Conservation (phyloP, 2,888 invertebrate genomes). For the Drosophila cognata region DNA sequence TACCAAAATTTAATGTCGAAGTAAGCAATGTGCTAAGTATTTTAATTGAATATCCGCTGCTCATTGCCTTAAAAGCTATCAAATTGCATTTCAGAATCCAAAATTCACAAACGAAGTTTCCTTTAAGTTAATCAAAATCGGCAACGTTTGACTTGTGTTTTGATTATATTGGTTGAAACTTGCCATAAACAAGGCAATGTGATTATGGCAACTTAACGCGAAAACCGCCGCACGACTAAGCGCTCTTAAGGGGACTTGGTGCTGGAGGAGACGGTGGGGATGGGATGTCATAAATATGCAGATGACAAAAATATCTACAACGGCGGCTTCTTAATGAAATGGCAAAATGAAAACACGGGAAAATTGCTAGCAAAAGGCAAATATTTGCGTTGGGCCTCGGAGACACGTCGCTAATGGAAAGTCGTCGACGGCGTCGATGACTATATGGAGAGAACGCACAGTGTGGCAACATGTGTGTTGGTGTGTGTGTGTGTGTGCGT, state of each 20-base stretch:
- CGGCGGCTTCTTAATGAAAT: conserved; percentile 64
- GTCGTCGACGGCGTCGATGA: conserved; percentile 30
- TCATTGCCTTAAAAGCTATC: conserved; percentile 8
- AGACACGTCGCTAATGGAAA: conserved; percentile 62
- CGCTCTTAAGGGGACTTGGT: conserved; percentile 27
- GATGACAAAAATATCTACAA: conserved; percentile 25
- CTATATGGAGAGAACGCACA: conserved; percentile 36
- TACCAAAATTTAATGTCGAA: not conserved
- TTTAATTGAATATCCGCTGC: conserved; percentile 18
- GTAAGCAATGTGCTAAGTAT: conserved; percentile 14
- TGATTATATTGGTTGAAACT: conserved; percentile 63
- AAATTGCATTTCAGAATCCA: conserved; percentile 13
- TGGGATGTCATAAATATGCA: conserved; percentile 22
- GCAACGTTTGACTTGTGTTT: conserved; percentile 40
- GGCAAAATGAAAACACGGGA: conserved; percentile 69
- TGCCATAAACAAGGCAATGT: conserved; percentile 58
- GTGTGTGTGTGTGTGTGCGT: not conserved
- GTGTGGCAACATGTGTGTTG: not conserved
- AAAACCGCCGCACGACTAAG: conserved; percentile 43
- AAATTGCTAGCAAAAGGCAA: conserved; percentile 61
- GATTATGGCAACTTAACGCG: conserved; percentile 56
- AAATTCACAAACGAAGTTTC: conserved; percentile 24
- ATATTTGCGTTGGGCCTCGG: conserved; percentile 63
- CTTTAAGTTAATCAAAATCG: conserved; percentile 61
- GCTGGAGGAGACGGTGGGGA: not conserved